Conservation (phyloP, 2,888 invertebrate genomes). For the Molorchus minor region DNA sequence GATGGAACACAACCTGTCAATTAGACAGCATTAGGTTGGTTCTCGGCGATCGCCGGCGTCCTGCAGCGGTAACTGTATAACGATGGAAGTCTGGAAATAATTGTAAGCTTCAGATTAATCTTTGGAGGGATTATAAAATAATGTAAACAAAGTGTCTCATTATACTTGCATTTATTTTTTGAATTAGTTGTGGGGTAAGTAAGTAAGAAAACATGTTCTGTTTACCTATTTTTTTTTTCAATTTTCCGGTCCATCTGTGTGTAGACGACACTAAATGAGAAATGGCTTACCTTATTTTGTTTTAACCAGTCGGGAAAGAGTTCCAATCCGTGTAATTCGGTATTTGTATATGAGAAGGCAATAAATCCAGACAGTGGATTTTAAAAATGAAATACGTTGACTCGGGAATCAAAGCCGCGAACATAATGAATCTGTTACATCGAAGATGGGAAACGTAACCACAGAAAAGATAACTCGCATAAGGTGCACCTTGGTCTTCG, state of each 20-base stretch:
- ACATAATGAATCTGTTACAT: slow-evolving; percentile 51
- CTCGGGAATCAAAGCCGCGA: slow-evolving; percentile 38
- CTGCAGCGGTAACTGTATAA: slow-evolving; percentile 1
- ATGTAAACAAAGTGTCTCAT: too few relatives aligned
- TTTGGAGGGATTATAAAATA: too few relatives aligned
- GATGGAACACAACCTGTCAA: slow-evolving; percentile 64
- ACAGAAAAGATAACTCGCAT: slow-evolving; percentile 34
- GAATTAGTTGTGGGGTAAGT: too few relatives aligned
- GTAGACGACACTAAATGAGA: too few relatives aligned
- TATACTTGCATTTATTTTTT: too few relatives aligned
- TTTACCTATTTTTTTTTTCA: too few relatives aligned
- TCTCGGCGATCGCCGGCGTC: slow-evolving; percentile 26
- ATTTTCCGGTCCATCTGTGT: too few relatives aligned
- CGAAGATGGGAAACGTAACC: slow-evolving; percentile 37
- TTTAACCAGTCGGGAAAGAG: too few relatives aligned
- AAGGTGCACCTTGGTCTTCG: slow-evolving; percentile 47
- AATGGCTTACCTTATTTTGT: too few relatives aligned
- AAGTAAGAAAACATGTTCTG: too few relatives aligned
- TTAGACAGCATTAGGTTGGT: slow-evolving; percentile 61
- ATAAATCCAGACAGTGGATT: slow-evolving; percentile 22
- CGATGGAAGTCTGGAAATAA: not conserved
- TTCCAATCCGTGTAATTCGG: too few relatives aligned
- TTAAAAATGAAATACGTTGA: slow-evolving; percentile 27
- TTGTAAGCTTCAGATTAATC: not conserved
- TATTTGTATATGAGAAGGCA: too few relatives aligned